These are phyloP conservation scores for Gari tellinella DNA, from an alignment of 2,888 invertebrate species.

Conservation along the genomic window DNA sequence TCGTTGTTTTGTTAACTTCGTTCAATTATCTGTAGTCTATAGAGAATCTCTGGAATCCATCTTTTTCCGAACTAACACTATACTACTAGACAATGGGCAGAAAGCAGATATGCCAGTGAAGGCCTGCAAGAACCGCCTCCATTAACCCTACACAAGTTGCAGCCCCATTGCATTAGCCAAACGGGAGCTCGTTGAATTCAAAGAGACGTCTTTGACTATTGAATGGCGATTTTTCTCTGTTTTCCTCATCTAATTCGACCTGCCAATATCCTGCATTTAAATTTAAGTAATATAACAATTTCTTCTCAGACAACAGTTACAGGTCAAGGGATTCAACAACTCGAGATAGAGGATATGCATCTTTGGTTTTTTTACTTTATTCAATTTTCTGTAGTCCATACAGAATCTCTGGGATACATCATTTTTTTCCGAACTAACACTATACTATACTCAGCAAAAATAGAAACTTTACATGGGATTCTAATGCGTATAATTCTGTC, in stretches of 20 bases:
- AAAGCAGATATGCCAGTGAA: too few species aligned
- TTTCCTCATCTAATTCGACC: slow-evolving; percentile 47
- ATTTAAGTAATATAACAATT: slow-evolving; percentile 23
- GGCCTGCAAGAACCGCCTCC: slow-evolving; percentile 50
- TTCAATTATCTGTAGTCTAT: too few species aligned
- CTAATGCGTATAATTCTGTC: too few species aligned
- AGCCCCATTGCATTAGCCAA: slow-evolving; percentile 62
- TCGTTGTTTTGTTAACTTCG: too few species aligned
- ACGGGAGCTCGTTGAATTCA: slow-evolving; percentile 61
- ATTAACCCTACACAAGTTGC: slow-evolving; percentile 62
- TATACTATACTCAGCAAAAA: too few species aligned
- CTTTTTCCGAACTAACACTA: too few species aligned
- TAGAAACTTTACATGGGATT: too few species aligned
- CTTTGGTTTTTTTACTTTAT: slow-evolving; percentile 29
- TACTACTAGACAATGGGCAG: too few species aligned
- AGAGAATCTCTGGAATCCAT: too few species aligned
- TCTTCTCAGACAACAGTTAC: slow-evolving; percentile 49
- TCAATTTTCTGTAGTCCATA: slow-evolving; percentile 31
- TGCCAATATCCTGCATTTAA: slow-evolving; percentile 64
- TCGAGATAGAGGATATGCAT: slow-evolving; percentile 39
- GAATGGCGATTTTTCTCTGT: too few species aligned
- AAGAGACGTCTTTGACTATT: too few species aligned
- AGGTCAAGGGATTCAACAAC: slow-evolving; percentile 51
- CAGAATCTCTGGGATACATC: slow-evolving; percentile 34
- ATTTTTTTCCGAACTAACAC: slow-evolving; percentile 40